Evolutionary conservation across 2,888 invertebrate species (phyloP).

Genomic region (Ormyrus nitidulus): DNA sequence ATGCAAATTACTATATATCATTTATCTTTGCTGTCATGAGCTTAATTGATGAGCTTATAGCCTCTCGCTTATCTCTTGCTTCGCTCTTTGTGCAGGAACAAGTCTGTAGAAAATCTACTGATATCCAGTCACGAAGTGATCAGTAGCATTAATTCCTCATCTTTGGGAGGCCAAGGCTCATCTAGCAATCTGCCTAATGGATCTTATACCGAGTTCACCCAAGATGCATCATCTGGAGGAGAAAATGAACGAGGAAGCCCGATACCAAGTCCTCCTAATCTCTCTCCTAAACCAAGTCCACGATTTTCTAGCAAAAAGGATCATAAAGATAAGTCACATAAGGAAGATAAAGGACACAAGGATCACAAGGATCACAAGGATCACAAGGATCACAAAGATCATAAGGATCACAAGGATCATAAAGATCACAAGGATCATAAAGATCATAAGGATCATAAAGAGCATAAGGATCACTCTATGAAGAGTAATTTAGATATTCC

Average conservation of each 20-base stretch:
- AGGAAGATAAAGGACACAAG: slow-evolving; percentile 39
- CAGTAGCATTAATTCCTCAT: slow-evolving; percentile 81
- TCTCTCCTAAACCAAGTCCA: slow-evolving; percentile 77
- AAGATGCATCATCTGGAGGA: slow-evolving; percentile 68
- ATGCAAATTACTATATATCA: neutral
- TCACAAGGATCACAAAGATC: slow-evolving; percentile 42
- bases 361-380: slow-evolving; percentile 44
- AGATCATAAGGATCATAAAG: no score
- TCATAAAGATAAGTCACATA: slow-evolving; percentile 44
- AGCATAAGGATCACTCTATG: neutral
- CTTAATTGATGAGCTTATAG: neutral
- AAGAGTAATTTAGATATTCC: slow-evolving; percentile 59
- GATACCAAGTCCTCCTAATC: slow-evolving; percentile 75
- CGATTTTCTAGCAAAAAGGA: slow-evolving; percentile 64
- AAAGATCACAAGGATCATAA: slow-evolving; percentile 3
- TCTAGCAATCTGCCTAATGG: slow-evolving; percentile 75
- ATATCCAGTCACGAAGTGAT: slow-evolving; percentile 82
- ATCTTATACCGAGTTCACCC: slow-evolving; percentile 66
- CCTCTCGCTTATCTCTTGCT: slow-evolving; percentile 30
- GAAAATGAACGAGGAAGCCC: slow-evolving; percentile 72
- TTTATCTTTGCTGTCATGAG: neutral
- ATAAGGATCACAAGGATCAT: slow-evolving; percentile 33
- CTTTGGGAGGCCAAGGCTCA: slow-evolving; percentile 76
- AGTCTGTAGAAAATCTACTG: slow-evolving; percentile 81
- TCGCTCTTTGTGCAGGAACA: slow-evolving; percentile 70